These are phyloP conservation scores for Felis chaus DNA, from an alignment of 2,113 vertebrate species.

Conservation along the genomic window DNA sequence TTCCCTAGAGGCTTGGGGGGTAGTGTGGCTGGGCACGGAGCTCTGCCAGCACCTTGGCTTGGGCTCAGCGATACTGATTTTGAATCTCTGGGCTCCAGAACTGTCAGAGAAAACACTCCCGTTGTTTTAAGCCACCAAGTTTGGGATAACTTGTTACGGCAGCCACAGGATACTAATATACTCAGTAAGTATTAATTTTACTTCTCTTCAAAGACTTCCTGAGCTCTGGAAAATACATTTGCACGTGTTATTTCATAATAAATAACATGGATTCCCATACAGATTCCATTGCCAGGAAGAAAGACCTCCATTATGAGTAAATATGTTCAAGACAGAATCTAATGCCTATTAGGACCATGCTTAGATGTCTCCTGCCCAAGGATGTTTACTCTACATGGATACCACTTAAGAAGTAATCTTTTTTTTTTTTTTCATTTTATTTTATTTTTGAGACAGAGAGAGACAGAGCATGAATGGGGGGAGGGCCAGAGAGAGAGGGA, in stretches of 20 bases:
- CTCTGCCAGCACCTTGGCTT: background rate
- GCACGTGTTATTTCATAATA: background rate
- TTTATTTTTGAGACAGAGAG: too few species aligned
- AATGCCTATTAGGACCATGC: background rate
- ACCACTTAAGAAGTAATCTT: slow-evolving; percentile 31
- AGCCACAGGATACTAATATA: background rate
- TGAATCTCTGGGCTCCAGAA: background rate
- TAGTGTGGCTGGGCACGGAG: background rate
- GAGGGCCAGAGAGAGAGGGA: too few species aligned
- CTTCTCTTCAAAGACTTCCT: background rate
- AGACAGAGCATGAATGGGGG: too few species aligned
- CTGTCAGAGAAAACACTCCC: background rate
- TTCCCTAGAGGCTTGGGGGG: background rate
- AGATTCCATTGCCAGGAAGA: background rate
- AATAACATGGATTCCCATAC: background rate
- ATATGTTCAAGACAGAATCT: background rate
- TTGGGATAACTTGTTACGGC: background rate
- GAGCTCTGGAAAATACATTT: background rate
- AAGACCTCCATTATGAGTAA: background rate
- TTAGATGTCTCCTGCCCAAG: background rate
- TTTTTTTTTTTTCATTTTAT: too few species aligned
- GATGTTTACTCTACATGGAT: background rate
- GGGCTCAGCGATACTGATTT: background rate
- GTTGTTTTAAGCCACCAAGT: background rate
- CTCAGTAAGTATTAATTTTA: background rate